Conservation (phyloP, 2,888 invertebrate genomes). For the Phytoseiulus persimilis region DNA sequence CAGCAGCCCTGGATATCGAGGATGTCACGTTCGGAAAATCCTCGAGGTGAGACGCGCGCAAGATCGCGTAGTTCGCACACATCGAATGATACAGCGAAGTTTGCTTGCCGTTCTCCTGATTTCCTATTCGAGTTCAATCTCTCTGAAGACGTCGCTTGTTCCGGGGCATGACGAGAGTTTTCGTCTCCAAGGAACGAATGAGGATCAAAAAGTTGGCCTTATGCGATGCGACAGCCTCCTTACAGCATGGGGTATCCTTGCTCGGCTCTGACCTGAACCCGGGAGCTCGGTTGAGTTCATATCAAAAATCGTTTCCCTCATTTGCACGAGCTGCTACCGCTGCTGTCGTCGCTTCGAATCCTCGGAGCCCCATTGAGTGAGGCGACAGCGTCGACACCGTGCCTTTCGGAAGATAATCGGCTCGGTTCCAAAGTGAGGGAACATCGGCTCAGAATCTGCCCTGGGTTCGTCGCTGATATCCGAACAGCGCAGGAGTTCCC, state of each 20-base stretch:
- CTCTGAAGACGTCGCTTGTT: no score
- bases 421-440: no score
- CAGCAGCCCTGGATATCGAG: slow-evolving; percentile 39
- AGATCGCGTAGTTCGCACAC: no score
- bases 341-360: background rate
- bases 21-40: slow-evolving; percentile 19
- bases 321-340: background rate
- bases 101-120: no score
- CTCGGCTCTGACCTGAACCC: background rate
- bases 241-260: background rate
- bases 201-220: background rate
- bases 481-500: no score
- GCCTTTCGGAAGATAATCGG: background rate
- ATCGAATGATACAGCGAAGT: no score
- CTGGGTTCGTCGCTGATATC: no score
- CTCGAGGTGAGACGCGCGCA: background rate
- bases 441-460: no score
- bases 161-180: background rate
- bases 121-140: no score
- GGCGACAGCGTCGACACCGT: background rate
- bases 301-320: background rate
- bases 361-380: background rate
- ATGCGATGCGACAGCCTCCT: background rate
- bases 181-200: background rate
- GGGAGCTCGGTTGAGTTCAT: background rate